Percentiles rank a stretch among this genome's conserved stretches.
These are phyloP conservation scores for Acanthopagrus latus DNA, from an alignment of 2,797 vertebrate genomes.

Conservation along the genomic window DNA sequence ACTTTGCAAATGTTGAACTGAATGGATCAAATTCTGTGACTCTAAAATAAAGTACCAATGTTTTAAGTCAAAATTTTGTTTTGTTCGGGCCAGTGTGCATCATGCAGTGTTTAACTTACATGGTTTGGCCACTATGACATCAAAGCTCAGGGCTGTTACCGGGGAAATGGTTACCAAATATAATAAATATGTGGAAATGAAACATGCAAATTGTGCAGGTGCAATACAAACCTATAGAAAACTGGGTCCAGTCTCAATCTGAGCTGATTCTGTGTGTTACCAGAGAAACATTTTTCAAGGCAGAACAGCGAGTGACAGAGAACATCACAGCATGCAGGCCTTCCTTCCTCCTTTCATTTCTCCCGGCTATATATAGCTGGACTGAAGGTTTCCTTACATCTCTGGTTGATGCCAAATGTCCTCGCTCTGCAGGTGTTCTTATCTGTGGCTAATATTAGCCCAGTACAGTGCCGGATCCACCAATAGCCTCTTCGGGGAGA, in stretches of 20 bases:
- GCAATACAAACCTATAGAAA: neutral
- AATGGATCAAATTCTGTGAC: no score
- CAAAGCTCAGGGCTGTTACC: no score
- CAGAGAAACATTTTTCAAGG: constrained; percentile 37
- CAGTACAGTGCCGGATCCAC: constrained; percentile 38
- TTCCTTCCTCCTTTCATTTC: constrained; percentile 24
- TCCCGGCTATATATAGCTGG: constrained; percentile 35
- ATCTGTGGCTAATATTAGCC: constrained; percentile 73
- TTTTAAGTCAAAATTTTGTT: no score
- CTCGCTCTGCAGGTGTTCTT: constrained; percentile 65
- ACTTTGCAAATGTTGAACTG: no score
- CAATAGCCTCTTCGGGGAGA: constrained; percentile 21
- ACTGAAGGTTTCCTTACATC: constrained; percentile 49
- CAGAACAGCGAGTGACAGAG: constrained; percentile 29
- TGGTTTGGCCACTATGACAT: no score
- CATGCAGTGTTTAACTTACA: no score
- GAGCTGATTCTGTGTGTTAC: constrained; percentile 25
- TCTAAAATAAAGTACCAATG: no score
- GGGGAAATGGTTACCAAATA: neutral
- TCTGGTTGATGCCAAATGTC: constrained; percentile 59
- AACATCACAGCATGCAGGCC: constrained; percentile 39
- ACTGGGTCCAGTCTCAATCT: neutral
- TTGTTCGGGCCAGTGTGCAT: no score
- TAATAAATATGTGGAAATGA: neutral
- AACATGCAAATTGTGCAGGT: constrained; percentile 3